A percentile compares a stretch with the other conserved stretches of the same genome.
Conservation (phyloP, 2,113 vertebrate genomes). For the Galbula dea region DNA sequence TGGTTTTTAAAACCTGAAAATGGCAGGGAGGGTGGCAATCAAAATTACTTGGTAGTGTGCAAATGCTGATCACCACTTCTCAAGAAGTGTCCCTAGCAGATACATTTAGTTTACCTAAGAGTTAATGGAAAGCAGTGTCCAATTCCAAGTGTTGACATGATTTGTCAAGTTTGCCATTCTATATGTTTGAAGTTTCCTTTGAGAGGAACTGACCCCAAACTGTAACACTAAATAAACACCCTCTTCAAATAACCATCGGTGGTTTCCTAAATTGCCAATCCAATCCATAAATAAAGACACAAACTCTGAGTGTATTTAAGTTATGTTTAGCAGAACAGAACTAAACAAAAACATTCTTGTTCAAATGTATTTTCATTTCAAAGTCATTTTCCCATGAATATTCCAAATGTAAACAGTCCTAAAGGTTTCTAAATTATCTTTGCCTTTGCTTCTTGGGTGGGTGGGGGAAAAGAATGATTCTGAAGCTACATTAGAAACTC, state of each 20-base stretch:
- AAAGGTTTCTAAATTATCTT: slow-evolving; percentile 39
- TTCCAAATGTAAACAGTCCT: slow-evolving; percentile 30
- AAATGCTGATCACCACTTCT: neutral
- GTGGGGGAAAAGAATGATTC: neutral
- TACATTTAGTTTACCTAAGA: neutral
- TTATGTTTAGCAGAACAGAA: slow-evolving; percentile 49
- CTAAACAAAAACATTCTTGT: slow-evolving; percentile 44
- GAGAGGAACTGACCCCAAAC: slow-evolving; percentile 59
- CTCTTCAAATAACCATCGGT: slow-evolving; percentile 52
- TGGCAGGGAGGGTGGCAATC: neutral
- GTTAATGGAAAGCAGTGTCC: slow-evolving; percentile 43
- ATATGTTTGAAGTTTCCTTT: slow-evolving; percentile 54
- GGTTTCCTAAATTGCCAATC: slow-evolving; percentile 44
- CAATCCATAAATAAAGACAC: slow-evolving; percentile 54
- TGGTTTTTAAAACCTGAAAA: neutral
- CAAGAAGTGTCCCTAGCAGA: neutral
- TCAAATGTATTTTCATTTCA: slow-evolving; percentile 52
- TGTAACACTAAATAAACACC: slow-evolving; percentile 63
- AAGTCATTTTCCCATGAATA: slow-evolving; percentile 23
- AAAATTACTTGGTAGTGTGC: neutral
- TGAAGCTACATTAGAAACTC: neutral
- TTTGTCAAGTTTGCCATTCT: slow-evolving; percentile 19
- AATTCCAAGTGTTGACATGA: slow-evolving; percentile 50
- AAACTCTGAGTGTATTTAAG: slow-evolving; percentile 11
- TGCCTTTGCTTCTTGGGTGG: slow-evolving; percentile 5